Evolutionary conservation across 2,888 invertebrate species (phyloP).

Genomic region (Ptilodon capucinus): DNA sequence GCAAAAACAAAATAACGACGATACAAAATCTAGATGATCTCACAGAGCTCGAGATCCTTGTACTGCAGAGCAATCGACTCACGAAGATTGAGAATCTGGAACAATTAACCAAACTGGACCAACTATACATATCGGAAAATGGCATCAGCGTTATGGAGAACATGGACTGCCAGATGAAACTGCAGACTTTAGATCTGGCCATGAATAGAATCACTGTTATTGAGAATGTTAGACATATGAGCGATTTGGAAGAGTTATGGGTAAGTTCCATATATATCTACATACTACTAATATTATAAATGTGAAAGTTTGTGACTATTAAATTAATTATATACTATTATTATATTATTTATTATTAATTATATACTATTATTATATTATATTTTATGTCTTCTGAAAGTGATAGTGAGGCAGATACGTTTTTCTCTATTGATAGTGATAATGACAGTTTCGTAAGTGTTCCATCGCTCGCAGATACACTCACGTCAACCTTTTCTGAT

Average conservation of each 20-base stretch:
- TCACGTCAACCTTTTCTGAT: too few species aligned
- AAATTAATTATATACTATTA: too few species aligned
- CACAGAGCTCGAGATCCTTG: conserved; percentile 89
- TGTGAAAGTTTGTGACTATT: too few species aligned
- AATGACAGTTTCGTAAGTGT: too few species aligned
- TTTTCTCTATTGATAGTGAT: too few species aligned
- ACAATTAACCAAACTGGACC: conserved; percentile 87
- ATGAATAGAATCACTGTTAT: conserved; percentile 92
- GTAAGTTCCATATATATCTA: conserved; percentile 85
- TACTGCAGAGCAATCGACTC: conserved; percentile 95
- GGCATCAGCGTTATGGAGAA: conserved; percentile 92
- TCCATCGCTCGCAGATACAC: too few species aligned
- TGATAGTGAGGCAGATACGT: too few species aligned
- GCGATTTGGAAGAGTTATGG: conserved; percentile 96
- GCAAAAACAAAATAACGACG: conserved; percentile 96
- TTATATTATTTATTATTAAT: too few species aligned
- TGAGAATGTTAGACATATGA: conserved; percentile 89
- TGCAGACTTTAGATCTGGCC: conserved; percentile 95
- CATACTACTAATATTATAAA: too few species aligned
- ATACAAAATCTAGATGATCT: conserved; percentile 91
- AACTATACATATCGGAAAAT: conserved; percentile 97
- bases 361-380: too few species aligned
- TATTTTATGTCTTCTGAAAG: too few species aligned
- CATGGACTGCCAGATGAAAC: conserved; percentile 84
- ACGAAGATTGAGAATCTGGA: conserved; percentile 93